Base-by-base conservation (phyloP, 2,113 vertebrate species). In the Podarcis raffonei region DNA sequence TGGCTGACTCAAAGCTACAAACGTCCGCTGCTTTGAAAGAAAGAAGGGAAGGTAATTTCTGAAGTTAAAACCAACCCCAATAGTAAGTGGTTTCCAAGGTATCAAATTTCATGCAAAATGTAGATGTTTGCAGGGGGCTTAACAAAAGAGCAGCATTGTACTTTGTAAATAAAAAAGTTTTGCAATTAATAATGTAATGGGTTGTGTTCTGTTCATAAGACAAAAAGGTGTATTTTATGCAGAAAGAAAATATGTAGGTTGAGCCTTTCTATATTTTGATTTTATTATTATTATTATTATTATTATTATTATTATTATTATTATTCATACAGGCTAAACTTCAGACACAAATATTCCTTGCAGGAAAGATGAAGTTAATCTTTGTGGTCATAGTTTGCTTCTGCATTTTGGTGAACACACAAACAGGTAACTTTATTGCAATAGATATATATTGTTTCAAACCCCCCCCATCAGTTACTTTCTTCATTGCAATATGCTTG, bases 341-440 rank as follows among this genome's bases (percentile, higher is more conserved):
- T 89, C 62, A 90, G 91, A 89, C 90, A 65, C 37, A 85, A 35
- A 0, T 87, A 27, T 81, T 59, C 71, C 87, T 91, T 82, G 75
- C 53, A 68, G 86, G 22, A 84, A 93, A 87, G 76, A 96, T 96
- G 94, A 92, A 72, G 87, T n/a, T 90, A 69, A 48, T 85, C 69
- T 65, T 87, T 83, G 92, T 91, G 86, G 89, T 57, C 79, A 91
- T 95, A 20, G 69, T 92, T 85, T 90, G 87, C 79, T 80, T 94
- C 87, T 95, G 87, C 30, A 82, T 92, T 80, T 81, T 96, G 89
- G 81, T 88, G 71, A 92, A 83, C 13, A 4, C 81, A 3, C 48
- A 90, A 82, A 81, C 94, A 94, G 96, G 96, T 96, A 95, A 92
- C 92, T 81, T 72, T 76, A 71, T 3, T 77, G 65, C 22, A 13